phyloP scores from a whole-genome alignment of 35 echinoderm and acorn worm species.

The Strongylocentrotus purpuratus region DNA sequence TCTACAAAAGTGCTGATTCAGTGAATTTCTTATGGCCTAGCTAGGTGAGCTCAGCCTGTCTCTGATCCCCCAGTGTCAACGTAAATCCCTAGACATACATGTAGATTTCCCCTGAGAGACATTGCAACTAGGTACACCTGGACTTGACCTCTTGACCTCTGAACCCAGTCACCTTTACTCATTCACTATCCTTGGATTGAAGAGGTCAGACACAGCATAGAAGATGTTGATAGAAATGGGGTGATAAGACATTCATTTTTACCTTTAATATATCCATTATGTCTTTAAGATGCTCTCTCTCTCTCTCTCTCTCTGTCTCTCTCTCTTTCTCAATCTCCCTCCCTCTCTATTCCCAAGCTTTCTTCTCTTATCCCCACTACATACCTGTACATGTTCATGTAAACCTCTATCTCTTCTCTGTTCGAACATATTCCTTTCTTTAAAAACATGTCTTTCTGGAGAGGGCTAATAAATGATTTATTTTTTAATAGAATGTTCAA shows the following conservation, averaged over 20 bases:
- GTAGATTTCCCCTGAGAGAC: background rate
- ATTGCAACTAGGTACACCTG: background rate
- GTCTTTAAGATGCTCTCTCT: background rate
- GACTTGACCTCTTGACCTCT: background rate
- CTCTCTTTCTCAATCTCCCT: too few species aligned
- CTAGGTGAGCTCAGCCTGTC: background rate
- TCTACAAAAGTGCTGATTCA: background rate
- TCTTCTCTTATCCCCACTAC: too few species aligned
- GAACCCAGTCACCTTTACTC: background rate
- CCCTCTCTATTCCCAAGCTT: too few species aligned
- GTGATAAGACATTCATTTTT: background rate
- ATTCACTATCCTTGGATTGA: background rate
- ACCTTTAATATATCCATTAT: background rate
- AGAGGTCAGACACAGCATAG: background rate
- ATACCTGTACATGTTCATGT: too few species aligned
- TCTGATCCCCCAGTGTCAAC: background rate
- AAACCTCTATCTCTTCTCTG: too few species aligned
- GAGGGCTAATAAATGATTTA: too few species aligned
- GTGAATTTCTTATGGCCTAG: background rate
- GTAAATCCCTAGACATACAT: background rate
- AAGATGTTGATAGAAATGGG: background rate
- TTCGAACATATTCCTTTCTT: too few species aligned
- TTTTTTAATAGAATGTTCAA: too few species aligned
- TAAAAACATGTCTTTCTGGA: too few species aligned
- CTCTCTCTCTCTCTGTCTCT: too few species aligned